These are phyloP conservation scores for Mugil cephalus DNA, from an alignment of 2,113 vertebrate species.

Conservation along the genomic window DNA sequence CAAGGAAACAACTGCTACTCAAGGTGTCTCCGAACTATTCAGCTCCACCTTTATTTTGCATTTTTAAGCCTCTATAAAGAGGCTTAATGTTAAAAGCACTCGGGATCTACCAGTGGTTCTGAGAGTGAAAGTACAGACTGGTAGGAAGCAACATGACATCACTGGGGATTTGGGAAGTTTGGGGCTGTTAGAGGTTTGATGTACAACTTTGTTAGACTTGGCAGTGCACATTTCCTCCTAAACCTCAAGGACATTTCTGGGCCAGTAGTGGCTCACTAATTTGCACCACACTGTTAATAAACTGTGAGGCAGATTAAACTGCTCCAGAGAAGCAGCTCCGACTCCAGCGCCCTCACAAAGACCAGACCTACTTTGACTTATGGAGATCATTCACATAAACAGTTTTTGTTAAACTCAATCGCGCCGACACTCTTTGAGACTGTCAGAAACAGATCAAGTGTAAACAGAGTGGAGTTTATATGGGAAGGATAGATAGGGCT, in stretches of 20 bases:
- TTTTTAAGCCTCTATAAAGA: slow-evolving; percentile 8
- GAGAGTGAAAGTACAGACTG: slow-evolving; percentile 22
- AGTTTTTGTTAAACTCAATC: slow-evolving; percentile 12
- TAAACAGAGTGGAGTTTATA: slow-evolving; percentile 7
- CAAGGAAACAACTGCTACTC: not conserved
- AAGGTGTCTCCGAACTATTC: too few relatives aligned
- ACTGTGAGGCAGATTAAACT: slow-evolving; percentile 46
- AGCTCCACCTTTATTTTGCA: too few relatives aligned
- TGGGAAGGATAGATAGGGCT: not conserved
- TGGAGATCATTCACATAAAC: not conserved
- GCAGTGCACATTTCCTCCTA: slow-evolving; percentile 39
- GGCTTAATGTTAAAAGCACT: not conserved
- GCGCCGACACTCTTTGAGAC: not conserved
- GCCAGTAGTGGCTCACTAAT: slow-evolving; percentile 37
- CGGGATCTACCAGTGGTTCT: not conserved
- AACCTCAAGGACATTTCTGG: slow-evolving; percentile 48
- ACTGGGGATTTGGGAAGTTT: slow-evolving; percentile 16
- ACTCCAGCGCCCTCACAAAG: not conserved
- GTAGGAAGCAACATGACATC: slow-evolving; percentile 16
- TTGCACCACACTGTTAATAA: slow-evolving; percentile 43
- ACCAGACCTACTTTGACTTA: not conserved
- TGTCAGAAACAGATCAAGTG: not conserved
- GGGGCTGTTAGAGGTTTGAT: slow-evolving; percentile 20
- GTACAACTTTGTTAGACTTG: slow-evolving; percentile 25
- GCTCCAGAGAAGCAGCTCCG: slow-evolving; percentile 21